Conservation (phyloP, 1,140 invertebrate genomes). For the Grapholita molesta region DNA sequence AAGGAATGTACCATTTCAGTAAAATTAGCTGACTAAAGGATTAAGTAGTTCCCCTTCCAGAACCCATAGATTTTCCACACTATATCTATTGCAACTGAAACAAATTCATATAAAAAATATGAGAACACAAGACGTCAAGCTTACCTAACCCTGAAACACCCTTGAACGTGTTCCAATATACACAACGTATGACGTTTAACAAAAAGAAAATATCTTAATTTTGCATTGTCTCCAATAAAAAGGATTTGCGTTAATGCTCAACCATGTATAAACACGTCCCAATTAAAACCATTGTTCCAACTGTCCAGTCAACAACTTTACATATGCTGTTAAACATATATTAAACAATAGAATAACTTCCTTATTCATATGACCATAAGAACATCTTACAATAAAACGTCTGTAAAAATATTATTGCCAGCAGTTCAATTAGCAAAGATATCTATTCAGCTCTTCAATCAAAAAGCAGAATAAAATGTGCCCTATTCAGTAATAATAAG, state of each 20-base stretch:
- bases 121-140: neutral
- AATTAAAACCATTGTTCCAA: slow-evolving; percentile 40
- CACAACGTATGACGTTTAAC: slow-evolving; percentile 33
- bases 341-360: neutral
- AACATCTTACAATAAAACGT: too few species aligned
- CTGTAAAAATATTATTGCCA: neutral
- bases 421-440: neutral
- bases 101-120: neutral
- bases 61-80: too few species aligned
- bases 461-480: neutral
- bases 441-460: neutral
- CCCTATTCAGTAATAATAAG: neutral
- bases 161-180: slow-evolving; percentile 20
- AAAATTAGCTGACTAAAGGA: too few species aligned
- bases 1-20: too few species aligned
- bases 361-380: neutral
- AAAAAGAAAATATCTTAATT: slow-evolving; percentile 37
- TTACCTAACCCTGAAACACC: neutral
- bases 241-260: slow-evolving; percentile 31
- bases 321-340: neutral
- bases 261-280: slow-evolving; percentile 27
- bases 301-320: neutral
- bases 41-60: too few species aligned
- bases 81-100: too few species aligned
- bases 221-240: slow-evolving; percentile 35